Conservation (phyloP, 2,797 vertebrate genomes). For the Babyrousa celebensis region DNA sequence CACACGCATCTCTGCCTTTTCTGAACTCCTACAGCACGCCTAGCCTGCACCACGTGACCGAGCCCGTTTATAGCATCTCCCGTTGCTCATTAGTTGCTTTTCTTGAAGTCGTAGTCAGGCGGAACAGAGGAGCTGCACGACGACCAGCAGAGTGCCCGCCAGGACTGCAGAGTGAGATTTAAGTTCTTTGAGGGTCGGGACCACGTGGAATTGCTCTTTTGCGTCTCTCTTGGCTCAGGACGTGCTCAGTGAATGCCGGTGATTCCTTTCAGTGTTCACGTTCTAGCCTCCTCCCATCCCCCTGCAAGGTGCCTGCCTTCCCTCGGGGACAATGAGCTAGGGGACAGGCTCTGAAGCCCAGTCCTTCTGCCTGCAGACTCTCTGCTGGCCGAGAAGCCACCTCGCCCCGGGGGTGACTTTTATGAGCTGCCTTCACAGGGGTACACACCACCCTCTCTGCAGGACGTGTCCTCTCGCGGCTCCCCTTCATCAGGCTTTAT, state of each 20-base stretch:
- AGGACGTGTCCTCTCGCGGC: background rate
- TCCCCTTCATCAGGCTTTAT: slow-evolving; percentile 67
- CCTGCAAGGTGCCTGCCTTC: background rate
- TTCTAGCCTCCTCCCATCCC: background rate
- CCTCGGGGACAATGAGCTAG: background rate
- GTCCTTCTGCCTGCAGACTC: background rate
- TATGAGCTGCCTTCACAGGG: background rate
- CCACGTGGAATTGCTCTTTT: background rate
- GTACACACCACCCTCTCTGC: background rate
- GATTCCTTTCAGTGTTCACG: slow-evolving; percentile 8
- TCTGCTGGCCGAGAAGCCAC: background rate
- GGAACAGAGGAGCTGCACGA: background rate
- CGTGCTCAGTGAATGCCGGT: background rate
- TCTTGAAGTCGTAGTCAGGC: background rate
- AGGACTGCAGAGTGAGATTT: background rate
- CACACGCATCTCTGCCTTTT: slow-evolving; percentile 55
- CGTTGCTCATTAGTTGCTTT: background rate
- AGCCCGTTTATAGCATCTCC: background rate
- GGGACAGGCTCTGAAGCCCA: background rate
- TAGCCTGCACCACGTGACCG: background rate
- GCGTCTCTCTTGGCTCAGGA: background rate
- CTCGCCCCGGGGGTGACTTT: background rate
- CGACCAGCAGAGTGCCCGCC: background rate
- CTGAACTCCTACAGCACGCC: slow-evolving; percentile 59
- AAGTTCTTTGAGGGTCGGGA: background rate